Conservation (phyloP, 35 echinoderm and acorn worm species). For the Stichopus chloronotus region DNA sequence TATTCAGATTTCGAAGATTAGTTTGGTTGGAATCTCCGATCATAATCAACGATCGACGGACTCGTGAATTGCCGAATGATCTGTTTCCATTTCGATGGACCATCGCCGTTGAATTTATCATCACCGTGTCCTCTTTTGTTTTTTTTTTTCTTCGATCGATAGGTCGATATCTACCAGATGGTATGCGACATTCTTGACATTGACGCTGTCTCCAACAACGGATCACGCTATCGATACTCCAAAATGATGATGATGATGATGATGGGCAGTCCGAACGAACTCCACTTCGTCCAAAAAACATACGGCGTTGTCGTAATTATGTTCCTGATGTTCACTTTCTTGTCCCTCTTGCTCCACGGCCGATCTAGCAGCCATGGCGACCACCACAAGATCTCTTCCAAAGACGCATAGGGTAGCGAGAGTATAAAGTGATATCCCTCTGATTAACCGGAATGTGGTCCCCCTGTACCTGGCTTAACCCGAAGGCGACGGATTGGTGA, state of each 20-base stretch:
- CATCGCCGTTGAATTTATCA: too few species aligned
- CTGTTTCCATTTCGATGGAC: too few species aligned
- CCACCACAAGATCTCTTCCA: neutral
- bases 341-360: neutral
- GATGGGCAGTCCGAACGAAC: neutral
- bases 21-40: too few species aligned
- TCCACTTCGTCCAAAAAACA: neutral
- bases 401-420: neutral
- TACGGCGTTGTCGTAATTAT: neutral
- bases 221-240: conserved; percentile 61
- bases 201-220: conserved; percentile 86
- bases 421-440: too few species aligned
- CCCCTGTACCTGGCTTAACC: too few species aligned
- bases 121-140: too few species aligned
- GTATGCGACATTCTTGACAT: conserved; percentile 85
- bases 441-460: too few species aligned
- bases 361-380: neutral
- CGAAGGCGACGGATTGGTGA: too few species aligned
- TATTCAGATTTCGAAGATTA: too few species aligned
- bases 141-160: neutral
- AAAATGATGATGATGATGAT: conserved; percentile 66
- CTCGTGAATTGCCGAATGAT: too few species aligned
- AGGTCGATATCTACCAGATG: conserved; percentile 86
- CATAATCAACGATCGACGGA: too few species aligned
- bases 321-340: neutral